These are phyloP conservation scores for Phenganax marumi DNA, from an alignment of 92 coral and sea anemone genomes.

Conservation along the genomic window DNA sequence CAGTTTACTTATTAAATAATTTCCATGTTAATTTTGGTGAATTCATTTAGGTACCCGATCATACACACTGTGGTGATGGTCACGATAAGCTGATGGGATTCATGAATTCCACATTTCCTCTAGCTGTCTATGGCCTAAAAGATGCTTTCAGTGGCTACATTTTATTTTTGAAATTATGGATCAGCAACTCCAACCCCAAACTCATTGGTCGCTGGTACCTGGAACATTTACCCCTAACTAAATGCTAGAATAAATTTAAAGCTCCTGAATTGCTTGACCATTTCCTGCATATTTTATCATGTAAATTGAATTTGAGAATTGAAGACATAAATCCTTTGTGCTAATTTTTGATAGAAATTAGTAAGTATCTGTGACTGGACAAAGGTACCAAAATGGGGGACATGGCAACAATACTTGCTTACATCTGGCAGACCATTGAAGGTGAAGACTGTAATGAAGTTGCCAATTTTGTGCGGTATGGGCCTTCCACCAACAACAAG, in stretches of 20 bases:
- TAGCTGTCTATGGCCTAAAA: conserved; percentile 44
- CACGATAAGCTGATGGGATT: conserved; percentile 41
- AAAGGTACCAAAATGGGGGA: conserved; percentile 36
- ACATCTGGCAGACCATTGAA: background rate
- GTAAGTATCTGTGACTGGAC: conserved; percentile 31
- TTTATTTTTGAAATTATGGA: background rate
- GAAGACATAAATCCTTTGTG: background rate
- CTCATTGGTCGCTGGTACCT: conserved; percentile 14
- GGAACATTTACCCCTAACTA: background rate
- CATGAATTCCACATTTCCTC: conserved; percentile 30
- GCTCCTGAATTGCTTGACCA: background rate
- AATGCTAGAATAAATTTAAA: background rate
- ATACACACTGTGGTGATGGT: conserved; percentile 31
- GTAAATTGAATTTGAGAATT: background rate
- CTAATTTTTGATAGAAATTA: conserved; percentile 25
- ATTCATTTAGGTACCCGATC: conserved; percentile 29
- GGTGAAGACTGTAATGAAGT: conserved; percentile 13
- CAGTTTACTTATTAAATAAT: background rate
- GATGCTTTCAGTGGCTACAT: conserved; percentile 39
- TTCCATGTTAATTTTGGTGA: background rate
- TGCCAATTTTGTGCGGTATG: conserved; percentile 41
- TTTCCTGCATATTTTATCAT: background rate
- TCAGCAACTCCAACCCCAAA: background rate
- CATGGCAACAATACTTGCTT: conserved; percentile 30
- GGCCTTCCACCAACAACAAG: conserved; percentile 50